Percentiles rank a stretch among this genome's conserved stretches.
phyloP scores from a whole-genome alignment of 2,113 vertebrate genomes.

The Edolisoma coerulescens region DNA sequence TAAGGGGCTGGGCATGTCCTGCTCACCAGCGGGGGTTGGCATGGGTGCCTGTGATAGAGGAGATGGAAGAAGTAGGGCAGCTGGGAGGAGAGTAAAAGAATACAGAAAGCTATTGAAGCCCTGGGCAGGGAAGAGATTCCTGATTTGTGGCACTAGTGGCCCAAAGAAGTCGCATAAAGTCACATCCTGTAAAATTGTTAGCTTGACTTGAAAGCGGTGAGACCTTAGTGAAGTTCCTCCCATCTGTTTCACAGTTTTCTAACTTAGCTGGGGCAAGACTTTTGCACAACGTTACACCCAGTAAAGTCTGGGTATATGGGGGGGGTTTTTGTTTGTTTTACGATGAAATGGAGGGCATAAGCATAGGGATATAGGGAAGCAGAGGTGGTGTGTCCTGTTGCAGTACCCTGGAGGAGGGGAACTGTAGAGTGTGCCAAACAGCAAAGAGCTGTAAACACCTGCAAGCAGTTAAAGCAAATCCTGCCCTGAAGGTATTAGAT shows the following conservation, averaged over 20 bases:
- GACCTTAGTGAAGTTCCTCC: neutral
- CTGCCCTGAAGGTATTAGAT: neutral
- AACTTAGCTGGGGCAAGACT: neutral
- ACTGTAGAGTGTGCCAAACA: neutral
- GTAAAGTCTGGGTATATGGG: neutral
- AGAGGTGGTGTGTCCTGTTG: neutral
- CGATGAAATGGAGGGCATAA: neutral
- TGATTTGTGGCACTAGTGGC: neutral
- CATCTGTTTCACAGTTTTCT: neutral
- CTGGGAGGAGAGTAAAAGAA: neutral
- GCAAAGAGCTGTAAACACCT: neutral
- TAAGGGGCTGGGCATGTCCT: conserved; percentile 42
- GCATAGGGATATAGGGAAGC: neutral
- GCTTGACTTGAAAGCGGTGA: neutral
- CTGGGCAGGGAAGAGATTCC: neutral
- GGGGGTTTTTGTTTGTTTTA: neutral
- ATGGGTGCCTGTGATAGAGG: neutral
- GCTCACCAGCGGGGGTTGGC: neutral
- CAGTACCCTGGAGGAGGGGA: neutral
- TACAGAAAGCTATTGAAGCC: neutral
- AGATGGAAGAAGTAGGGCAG: neutral
- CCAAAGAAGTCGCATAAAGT: neutral
- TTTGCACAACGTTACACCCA: neutral
- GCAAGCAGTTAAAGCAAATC: neutral
- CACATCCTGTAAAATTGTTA: neutral